phyloP scores from a whole-genome alignment of 2,797 vertebrate species.

The Oreochromis mossambicus region DNA sequence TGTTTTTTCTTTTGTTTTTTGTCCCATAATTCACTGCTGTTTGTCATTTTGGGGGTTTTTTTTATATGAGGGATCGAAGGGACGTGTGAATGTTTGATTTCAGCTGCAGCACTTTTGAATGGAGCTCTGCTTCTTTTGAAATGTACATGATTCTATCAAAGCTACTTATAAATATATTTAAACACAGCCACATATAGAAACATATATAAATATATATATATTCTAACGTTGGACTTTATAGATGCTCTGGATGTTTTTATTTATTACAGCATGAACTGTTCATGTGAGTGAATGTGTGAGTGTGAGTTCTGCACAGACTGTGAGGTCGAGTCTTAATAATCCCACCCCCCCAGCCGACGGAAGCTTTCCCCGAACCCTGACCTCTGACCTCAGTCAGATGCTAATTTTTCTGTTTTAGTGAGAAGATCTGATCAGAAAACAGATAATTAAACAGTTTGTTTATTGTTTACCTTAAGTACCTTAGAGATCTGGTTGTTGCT shows the following conservation, averaged over 20 bases:
- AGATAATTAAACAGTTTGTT: not conserved
- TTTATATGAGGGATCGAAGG: not conserved
- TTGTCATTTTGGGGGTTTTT: fast-evolving
- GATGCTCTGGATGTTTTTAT: slow-evolving; percentile 56
- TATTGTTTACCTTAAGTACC: not conserved
- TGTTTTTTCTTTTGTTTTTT: fast-evolving
- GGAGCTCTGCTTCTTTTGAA: not conserved
- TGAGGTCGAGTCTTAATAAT: slow-evolving; percentile 44
- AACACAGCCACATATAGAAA: slow-evolving; percentile 14
- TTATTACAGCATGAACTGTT: slow-evolving; percentile 59
- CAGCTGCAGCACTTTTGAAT: not conserved
- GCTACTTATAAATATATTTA: slow-evolving; percentile 10
- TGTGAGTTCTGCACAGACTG: slow-evolving; percentile 8
- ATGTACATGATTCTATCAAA: not conserved
- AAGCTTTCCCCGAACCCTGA: not conserved
- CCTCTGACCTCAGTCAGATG: not conserved
- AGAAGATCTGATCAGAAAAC: not conserved
- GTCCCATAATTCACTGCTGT: slow-evolving; percentile 7
- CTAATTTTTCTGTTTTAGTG: not conserved
- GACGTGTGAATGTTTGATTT: not conserved
- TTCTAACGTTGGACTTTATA: slow-evolving; percentile 42
- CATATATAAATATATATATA: slow-evolving; percentile 20
- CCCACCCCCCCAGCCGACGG: not conserved
- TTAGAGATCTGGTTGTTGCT: not conserved
- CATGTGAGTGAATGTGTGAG: not conserved